These are phyloP conservation scores for Drosophila athabasca DNA, from an alignment of 1,140 invertebrate species.

Conservation along the genomic window DNA sequence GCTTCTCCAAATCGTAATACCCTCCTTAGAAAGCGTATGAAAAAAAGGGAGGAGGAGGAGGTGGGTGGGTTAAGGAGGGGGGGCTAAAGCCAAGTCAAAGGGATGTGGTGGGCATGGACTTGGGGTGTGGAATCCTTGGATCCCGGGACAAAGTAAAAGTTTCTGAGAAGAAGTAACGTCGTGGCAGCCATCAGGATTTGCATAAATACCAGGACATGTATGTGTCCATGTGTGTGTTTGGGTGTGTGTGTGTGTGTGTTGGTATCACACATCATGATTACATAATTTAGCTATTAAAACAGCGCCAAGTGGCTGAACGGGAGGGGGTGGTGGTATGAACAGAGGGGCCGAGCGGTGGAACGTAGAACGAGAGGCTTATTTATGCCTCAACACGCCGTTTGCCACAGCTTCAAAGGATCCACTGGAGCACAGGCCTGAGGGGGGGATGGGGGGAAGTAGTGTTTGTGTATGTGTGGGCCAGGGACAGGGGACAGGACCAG, in stretches of 20 bases:
- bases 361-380: conserved; percentile 56
- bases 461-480: no score
- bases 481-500: no score
- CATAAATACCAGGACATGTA: conserved; percentile 75
- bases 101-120: neutral
- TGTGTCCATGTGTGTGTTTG: conserved; percentile 33
- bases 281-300: conserved; percentile 82
- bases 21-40: no score
- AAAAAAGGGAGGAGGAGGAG: no score
- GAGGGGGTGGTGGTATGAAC: neutral
- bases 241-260: conserved; percentile 50
- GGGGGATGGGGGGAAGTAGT: no score
- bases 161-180: conserved; percentile 66
- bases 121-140: neutral
- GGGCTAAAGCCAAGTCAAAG: no score
- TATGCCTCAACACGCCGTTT: conserved; percentile 78
- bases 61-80: no score
- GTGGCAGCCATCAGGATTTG: conserved; percentile 54
- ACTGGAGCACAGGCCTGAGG: neutral
- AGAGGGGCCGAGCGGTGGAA: no score
- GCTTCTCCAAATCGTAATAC: no score
- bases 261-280: conserved; percentile 81
- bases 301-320: conserved; percentile 51
- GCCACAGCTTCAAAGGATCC: conserved; percentile 71
- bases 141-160: conserved; percentile 66